These are phyloP conservation scores for Luperina testacea DNA, from an alignment of 2,888 invertebrate species.

Conservation along the genomic window DNA sequence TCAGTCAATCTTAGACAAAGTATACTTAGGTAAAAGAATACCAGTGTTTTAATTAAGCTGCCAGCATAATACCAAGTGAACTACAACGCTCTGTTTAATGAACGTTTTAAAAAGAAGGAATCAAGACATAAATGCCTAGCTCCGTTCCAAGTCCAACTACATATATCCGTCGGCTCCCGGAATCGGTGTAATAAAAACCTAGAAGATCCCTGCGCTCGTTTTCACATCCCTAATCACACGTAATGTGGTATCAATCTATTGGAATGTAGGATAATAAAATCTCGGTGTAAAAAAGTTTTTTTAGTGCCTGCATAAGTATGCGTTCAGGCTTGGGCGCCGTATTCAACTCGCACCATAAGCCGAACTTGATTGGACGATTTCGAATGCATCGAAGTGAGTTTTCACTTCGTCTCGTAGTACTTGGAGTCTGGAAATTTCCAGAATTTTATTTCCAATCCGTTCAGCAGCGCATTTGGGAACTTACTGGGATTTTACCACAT, in stretches of 20 bases:
- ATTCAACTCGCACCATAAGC: constrained; percentile 76
- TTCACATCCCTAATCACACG: constrained; percentile 47
- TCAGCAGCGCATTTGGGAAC: constrained; percentile 26
- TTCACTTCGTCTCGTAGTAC: constrained; percentile 65
- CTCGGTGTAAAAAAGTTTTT: constrained; percentile 54
- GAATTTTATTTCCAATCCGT: constrained; percentile 59
- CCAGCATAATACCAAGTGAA: neutral
- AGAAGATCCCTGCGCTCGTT: constrained; percentile 29
- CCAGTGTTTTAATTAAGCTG: neutral
- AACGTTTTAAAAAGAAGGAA: neutral
- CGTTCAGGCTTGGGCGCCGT: constrained; percentile 61
- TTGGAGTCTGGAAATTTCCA: constrained; percentile 54
- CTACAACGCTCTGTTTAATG: neutral
- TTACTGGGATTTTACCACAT: constrained; percentile 35
- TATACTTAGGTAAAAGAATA: neutral
- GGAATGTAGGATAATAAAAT: constrained; percentile 51
- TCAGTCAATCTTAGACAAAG: neutral
- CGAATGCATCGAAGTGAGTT: constrained; percentile 75
- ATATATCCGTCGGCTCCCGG: constrained; percentile 12
- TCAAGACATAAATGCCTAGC: neutral
- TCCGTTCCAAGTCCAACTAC: constrained; percentile 5
- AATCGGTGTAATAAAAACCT: constrained; percentile 54
- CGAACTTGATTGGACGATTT: constrained; percentile 82
- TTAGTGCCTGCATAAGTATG: constrained; percentile 57
- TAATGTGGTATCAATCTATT: constrained; percentile 52